phyloP scores from a whole-genome alignment of 2,113 vertebrate species.

The Tonatia bakeri region DNA sequence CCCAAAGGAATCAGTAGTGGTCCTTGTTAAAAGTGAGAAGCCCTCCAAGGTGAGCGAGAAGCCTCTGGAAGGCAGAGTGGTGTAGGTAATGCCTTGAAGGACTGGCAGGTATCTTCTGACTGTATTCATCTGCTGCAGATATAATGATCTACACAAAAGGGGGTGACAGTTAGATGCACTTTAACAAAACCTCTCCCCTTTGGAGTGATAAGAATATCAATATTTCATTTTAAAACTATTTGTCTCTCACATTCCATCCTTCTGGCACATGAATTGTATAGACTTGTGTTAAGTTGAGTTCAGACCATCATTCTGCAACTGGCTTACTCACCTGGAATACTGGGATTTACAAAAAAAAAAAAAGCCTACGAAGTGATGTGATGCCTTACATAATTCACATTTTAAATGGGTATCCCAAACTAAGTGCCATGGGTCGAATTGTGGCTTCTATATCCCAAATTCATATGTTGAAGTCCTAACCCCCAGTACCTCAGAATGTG shows the following conservation, averaged over 20 bases:
- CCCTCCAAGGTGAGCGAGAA: background rate
- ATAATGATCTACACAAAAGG: accelerated
- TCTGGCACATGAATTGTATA: background rate
- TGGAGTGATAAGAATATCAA: background rate
- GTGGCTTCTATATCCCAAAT: background rate
- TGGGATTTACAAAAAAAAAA: background rate
- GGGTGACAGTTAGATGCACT: accelerated
- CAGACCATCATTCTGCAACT: accelerated
- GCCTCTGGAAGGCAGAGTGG: background rate
- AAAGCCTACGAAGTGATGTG: background rate
- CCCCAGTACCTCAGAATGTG: background rate
- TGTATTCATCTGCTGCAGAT: accelerated
- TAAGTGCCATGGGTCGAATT: accelerated
- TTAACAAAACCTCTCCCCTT: background rate
- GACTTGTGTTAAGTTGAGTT: accelerated
- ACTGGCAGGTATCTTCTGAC: background rate
- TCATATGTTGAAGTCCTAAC: background rate
- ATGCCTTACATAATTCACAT: background rate
- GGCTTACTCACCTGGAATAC: background rate
- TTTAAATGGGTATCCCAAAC: background rate
- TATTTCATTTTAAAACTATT: background rate
- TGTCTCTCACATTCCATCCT: background rate
- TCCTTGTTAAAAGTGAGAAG: background rate
- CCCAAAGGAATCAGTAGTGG: background rate
- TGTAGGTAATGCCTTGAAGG: accelerated